A percentile compares a stretch with the other conserved stretches of the same genome.
Conservation (phyloP, 2,113 vertebrate genomes). For the Plectropomus leopardus region DNA sequence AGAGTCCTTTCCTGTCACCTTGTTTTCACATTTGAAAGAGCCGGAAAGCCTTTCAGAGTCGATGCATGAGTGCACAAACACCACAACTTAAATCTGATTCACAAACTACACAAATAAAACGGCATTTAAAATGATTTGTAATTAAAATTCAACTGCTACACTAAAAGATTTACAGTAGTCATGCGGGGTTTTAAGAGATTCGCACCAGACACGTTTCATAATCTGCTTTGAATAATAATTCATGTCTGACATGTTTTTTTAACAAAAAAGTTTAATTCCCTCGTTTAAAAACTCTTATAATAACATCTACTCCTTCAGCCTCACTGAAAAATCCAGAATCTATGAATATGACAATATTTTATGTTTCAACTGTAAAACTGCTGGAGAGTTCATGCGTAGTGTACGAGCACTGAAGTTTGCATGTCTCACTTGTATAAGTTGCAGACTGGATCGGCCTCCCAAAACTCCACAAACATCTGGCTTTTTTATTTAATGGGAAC, state of each 20-base stretch:
- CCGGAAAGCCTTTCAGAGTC: constrained; percentile 1
- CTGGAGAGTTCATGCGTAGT: neutral
- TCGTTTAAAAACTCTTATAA: neutral
- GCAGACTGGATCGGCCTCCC: neutral
- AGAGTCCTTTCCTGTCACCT: constrained; percentile 24
- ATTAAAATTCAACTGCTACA: neutral
- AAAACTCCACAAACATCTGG: too few relatives aligned
- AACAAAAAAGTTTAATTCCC: neutral
- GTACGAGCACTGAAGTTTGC: neutral
- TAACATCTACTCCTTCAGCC: neutral
- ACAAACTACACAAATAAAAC: neutral
- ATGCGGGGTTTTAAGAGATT: neutral
- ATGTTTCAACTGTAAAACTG: neutral
- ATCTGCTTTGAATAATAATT: constrained; percentile 11
- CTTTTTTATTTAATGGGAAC: too few relatives aligned
- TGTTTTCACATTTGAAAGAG: constrained; percentile 2
- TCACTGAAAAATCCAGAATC: neutral
- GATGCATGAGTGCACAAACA: neutral
- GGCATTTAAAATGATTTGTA: neutral
- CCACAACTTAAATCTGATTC: neutral
- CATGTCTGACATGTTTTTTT: neutral
- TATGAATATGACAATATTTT: neutral
- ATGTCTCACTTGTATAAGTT: too few relatives aligned
- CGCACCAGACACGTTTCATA: neutral
- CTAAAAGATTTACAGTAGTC: neutral